Conservation (phyloP, 2,797 vertebrate species). For the Coccyzus lansbergi region DNA sequence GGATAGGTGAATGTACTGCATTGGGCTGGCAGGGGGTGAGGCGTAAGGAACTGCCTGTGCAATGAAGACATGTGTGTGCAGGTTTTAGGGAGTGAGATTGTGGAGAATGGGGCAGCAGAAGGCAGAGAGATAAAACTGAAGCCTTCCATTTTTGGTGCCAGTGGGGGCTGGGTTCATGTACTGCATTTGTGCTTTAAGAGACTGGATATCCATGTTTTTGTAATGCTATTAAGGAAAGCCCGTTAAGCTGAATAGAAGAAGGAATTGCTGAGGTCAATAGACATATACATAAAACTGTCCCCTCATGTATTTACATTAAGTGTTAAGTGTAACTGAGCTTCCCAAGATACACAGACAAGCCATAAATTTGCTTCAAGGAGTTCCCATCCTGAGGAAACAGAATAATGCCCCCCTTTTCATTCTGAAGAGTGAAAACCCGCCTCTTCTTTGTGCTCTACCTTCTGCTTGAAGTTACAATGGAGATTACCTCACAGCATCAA, state of each 20-base stretch:
- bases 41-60: background rate
- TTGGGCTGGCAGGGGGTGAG: background rate
- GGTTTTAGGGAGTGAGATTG: background rate
- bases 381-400: background rate
- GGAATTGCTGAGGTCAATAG: background rate
- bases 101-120: background rate
- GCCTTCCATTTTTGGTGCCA: background rate
- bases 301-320: background rate
- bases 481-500: background rate
- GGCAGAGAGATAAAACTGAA: background rate
- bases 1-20: background rate
- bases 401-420: background rate
- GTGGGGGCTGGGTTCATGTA: background rate
- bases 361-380: background rate
- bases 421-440: background rate
- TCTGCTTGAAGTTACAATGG: background rate
- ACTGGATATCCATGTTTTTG: background rate
- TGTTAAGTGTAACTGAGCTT: background rate
- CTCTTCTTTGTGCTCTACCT: background rate
- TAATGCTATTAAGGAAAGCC: background rate
- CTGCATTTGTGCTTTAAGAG: background rate
- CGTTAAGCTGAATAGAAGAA: background rate
- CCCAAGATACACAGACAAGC: background rate
- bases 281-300: background rate
- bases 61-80: accelerated